Percentiles rank a stretch among this genome's conserved stretches.
Evolutionary conservation across 2,797 vertebrate species (phyloP).

Genomic region (Morelia viridis): DNA sequence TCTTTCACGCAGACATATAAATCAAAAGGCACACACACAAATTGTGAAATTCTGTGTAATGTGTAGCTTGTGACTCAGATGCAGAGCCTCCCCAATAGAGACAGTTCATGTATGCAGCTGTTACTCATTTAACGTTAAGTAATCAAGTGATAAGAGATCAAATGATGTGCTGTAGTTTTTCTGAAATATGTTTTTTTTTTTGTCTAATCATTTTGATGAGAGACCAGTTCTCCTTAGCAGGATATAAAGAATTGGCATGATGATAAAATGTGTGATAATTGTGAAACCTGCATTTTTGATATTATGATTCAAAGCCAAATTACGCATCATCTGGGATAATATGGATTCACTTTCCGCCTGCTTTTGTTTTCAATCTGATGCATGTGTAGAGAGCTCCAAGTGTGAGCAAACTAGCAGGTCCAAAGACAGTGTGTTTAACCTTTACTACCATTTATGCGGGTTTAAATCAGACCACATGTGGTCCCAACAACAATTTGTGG

Average conservation of each 20-base stretch:
- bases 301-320: slow-evolving; percentile 38
- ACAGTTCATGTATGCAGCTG: neutral
- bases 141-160: neutral
- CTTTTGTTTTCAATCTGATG: neutral
- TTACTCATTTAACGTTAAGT: neutral
- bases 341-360: neutral
- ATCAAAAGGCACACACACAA: neutral
- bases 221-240: slow-evolving; percentile 56
- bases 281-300: slow-evolving; percentile 50
- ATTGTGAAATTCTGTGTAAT: neutral
- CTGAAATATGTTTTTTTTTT: neutral
- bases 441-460: neutral
- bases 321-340: slow-evolving; percentile 1
- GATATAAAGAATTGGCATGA: slow-evolving; percentile 36
- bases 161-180: neutral
- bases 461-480: neutral
- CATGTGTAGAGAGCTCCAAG: neutral
- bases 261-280: slow-evolving; percentile 46
- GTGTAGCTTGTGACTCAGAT: neutral
- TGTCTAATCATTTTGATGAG: neutral
- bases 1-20: neutral
- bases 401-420: neutral
- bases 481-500: neutral
- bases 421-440: neutral
- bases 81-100: neutral